A percentile compares a stretch with the other conserved stretches of the same genome.
phyloP scores from a whole-genome alignment of 2,113 vertebrate species.

The Oenanthe melanoleuca region DNA sequence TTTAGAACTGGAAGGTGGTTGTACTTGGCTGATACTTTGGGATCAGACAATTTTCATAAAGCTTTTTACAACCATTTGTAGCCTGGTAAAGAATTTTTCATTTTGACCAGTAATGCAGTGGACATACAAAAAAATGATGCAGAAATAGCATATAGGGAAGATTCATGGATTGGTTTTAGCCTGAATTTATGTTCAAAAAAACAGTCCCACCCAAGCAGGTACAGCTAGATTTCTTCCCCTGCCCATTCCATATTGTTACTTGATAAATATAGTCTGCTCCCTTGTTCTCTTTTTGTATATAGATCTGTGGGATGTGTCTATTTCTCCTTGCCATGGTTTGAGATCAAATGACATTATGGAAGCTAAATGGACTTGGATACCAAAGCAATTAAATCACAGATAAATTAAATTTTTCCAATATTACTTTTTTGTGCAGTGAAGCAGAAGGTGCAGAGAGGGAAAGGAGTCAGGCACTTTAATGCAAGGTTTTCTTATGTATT shows the following conservation, averaged over 20 bases:
- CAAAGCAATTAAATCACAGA: not conserved
- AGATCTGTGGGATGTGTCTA: not conserved
- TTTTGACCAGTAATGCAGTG: not conserved
- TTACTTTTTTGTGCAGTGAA: not conserved
- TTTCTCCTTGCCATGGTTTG: not conserved
- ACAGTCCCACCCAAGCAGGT: not conserved
- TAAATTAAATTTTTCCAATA: not conserved
- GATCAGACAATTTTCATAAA: not conserved
- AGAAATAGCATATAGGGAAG: not conserved
- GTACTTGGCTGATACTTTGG: not conserved
- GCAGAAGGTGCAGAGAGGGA: not conserved
- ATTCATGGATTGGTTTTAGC: not conserved
- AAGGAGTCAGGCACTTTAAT: not conserved
- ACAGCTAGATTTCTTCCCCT: not conserved
- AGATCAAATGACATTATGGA: not conserved
- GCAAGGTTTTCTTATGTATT: not conserved
- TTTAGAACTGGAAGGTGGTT: not conserved
- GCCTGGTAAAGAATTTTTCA: rapidly evolving
- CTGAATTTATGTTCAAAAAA: not conserved
- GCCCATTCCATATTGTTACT: not conserved
- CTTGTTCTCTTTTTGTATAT: not conserved
- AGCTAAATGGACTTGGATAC: not conserved
- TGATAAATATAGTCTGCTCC: not conserved
- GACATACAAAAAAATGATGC: rapidly evolving
- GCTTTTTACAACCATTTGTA: not conserved